These are phyloP conservation scores for Drosophila cyrtoloma DNA, from an alignment of 2,888 invertebrate species.

Conservation along the genomic window DNA sequence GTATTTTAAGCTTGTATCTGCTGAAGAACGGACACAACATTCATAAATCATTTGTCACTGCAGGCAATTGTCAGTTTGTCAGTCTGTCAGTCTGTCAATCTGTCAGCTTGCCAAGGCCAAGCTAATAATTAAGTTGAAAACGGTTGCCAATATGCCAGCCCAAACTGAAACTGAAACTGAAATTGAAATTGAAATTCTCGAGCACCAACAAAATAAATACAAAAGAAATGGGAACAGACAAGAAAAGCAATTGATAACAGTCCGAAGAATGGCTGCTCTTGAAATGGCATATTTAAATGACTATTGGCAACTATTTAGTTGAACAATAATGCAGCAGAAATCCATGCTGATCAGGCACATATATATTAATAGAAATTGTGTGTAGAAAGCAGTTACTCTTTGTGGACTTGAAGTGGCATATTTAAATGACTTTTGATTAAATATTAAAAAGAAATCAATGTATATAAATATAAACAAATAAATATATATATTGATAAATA, in stretches of 20 bases:
- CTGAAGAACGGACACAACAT: constrained; percentile 2
- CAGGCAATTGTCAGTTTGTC: constrained; percentile 46
- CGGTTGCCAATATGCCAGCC: constrained; percentile 44
- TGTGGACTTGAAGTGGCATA: neutral
- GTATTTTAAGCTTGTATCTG: neutral
- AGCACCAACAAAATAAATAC: constrained; percentile 1
- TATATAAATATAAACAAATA: neutral
- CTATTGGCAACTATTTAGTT: too few relatives aligned
- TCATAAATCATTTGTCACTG: constrained; percentile 45
- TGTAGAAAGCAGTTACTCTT: neutral
- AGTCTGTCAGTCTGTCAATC: neutral
- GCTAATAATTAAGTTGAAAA: constrained; percentile 72
- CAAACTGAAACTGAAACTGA: constrained; percentile 26
- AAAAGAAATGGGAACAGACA: neutral
- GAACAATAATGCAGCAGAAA: too few relatives aligned
- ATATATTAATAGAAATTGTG: too few relatives aligned
- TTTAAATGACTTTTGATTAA: neutral
- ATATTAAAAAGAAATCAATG: neutral
- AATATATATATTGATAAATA: neutral
- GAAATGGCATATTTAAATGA: neutral
- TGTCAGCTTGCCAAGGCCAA: constrained; percentile 58
- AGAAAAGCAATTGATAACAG: neutral
- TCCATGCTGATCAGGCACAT: too few relatives aligned
- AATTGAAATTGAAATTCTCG: constrained; percentile 67
- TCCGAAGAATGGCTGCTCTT: neutral